Evolutionary conservation across 2,113 vertebrate species (phyloP), one percentile per base, ranked within the genome.

Genomic region (zebrafish (Danio rerio)): DNA sequence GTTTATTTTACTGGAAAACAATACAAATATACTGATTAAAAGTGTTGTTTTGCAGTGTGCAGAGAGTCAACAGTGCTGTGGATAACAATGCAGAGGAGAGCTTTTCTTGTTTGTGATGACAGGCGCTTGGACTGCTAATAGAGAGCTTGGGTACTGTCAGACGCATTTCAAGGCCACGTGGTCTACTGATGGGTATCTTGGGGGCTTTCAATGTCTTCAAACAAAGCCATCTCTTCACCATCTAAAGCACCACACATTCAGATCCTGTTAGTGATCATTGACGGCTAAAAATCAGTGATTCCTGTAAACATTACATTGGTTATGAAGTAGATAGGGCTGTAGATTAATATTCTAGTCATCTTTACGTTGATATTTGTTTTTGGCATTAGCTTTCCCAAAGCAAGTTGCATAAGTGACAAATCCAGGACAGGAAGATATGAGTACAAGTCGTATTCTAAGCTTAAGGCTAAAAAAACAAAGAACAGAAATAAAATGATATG

Each of bases 81-180:
- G 81, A 68, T 68, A 55, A 56, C 31, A 69, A 61, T 71, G 75
- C 45, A 70, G 52, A 47, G 42, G 43, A 72, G 45, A 56, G 58
- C 52, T 81, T 78, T 47, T 66, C 53, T 66, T 31, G 69, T 74
- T 81, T 71, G 61, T 68, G 53, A 69, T 71, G 76, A 71, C 70
- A n/a, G 55, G 63, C 40, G 72, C 47, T 68, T 31, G 71, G 65
- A 70, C n/a, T 52, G 65, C 63, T 71, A 75, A 85, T 77, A 61
- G 61, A 81, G 74, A 81, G 65, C 20, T 40, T 42, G 43, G 74
- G 52, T 75, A n/a, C 21, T 47, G 43, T 69, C 59, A 9, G 55
- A 8, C 9, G 4, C 40, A 61, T 78, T 47, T 56, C 56, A 65
- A 69, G 49, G 18, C 50, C 69, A 50, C 52, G 18, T 40, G 21